Evolutionary conservation across 2,113 vertebrate species (phyloP).

Genomic region (Chunga burmeisteri): DNA sequence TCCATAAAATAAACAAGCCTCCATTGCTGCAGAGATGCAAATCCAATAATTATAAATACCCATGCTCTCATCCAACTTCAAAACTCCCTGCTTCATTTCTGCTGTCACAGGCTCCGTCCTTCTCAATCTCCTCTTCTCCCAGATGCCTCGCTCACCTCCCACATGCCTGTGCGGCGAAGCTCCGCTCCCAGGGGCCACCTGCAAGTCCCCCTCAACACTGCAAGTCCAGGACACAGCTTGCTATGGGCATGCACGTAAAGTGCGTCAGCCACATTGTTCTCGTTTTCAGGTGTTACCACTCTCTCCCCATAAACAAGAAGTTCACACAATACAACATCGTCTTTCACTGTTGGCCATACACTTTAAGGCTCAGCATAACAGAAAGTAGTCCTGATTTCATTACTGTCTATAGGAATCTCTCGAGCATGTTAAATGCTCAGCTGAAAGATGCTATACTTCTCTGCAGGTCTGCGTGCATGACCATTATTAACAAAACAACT

Average conservation of each 20-base stretch:
- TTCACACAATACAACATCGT: neutral
- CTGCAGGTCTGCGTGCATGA: neutral
- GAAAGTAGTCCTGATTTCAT: neutral
- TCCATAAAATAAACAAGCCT: neutral
- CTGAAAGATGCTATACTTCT: neutral
- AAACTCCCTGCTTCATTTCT: neutral
- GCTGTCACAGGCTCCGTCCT: neutral
- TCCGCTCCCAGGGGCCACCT: neutral
- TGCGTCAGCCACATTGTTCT: fast-evolving
- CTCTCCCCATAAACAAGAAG: neutral
- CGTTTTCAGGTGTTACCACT: neutral
- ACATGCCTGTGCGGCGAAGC: neutral
- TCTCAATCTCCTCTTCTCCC: neutral
- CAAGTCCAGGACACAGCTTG: fast-evolving
- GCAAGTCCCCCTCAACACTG: neutral
- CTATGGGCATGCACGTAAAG: fast-evolving
- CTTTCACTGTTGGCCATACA: fast-evolving
- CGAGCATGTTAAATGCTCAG: neutral
- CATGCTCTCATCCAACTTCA: neutral
- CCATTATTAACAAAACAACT: neutral
- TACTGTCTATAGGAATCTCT: neutral
- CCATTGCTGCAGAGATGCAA: neutral
- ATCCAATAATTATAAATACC: neutral
- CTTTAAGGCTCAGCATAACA: neutral
- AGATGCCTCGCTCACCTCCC: neutral